phyloP scores from a whole-genome alignment of 2,113 vertebrate genomes.

The Chlorocebus sabaeus region DNA sequence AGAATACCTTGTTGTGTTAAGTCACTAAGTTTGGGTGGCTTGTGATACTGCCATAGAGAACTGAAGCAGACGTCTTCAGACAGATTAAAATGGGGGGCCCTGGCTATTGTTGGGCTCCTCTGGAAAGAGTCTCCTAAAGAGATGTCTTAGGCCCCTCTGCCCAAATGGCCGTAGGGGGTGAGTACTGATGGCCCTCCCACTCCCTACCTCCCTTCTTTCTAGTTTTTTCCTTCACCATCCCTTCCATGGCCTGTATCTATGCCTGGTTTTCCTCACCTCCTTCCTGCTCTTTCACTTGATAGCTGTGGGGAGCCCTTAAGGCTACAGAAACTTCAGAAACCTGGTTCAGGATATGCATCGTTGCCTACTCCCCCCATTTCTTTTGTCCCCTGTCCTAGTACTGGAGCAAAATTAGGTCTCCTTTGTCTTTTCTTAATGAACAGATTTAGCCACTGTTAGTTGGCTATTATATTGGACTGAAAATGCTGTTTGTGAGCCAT shows the following conservation, averaged over 20 bases:
- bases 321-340: background rate
- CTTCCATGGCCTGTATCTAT: background rate
- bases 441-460: conserved; percentile 34
- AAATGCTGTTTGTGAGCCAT: conserved; percentile 65
- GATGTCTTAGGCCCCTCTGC: background rate
- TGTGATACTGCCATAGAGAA: background rate
- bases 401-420: conserved; percentile 34
- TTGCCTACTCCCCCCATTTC: background rate
- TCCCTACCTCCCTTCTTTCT: background rate
- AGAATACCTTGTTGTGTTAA: background rate
- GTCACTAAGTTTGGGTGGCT: background rate
- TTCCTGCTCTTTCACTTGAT: background rate
- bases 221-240: background rate
- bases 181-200: background rate
- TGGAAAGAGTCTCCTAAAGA: background rate
- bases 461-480: conserved; percentile 47
- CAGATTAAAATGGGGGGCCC: background rate
- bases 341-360: background rate
- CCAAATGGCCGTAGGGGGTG: background rate
- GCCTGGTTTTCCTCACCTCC: background rate
- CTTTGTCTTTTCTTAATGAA: conserved; percentile 32
- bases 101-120: background rate
- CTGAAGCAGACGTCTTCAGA: background rate
- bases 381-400: background rate
- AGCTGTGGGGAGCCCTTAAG: background rate